phyloP scores from a whole-genome alignment of 2,888 invertebrate genomes.

The Atrina japonica region DNA sequence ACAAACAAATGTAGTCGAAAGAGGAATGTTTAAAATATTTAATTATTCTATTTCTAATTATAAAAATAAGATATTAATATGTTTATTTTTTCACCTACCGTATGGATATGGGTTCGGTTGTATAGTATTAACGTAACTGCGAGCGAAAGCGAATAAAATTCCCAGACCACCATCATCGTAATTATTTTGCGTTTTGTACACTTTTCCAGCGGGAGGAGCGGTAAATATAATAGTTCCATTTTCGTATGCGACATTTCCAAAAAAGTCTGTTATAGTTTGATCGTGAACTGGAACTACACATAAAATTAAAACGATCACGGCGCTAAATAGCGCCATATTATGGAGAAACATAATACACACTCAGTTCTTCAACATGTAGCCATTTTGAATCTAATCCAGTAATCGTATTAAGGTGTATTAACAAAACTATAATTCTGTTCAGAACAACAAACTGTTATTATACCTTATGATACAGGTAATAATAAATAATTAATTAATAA shows the following conservation, averaged over 20 bases:
- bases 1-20: too few relatives aligned
- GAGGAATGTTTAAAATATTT: neutral
- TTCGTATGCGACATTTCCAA: constrained; percentile 60
- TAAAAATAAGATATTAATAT: too few relatives aligned
- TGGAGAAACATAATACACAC: too few relatives aligned
- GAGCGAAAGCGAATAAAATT: constrained; percentile 55
- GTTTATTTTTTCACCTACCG: constrained; percentile 61
- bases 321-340: too few relatives aligned
- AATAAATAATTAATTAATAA: too few relatives aligned
- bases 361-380: too few relatives aligned
- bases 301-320: too few relatives aligned
- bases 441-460: too few relatives aligned
- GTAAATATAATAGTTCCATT: constrained; percentile 63
- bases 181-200: constrained; percentile 52
- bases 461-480: too few relatives aligned
- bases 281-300: neutral
- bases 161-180: constrained; percentile 60
- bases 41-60: neutral
- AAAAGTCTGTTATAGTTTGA: constrained; percentile 51
- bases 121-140: constrained; percentile 66
- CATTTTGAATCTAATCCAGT: too few relatives aligned
- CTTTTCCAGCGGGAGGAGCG: constrained; percentile 53
- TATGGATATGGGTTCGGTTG: constrained; percentile 63
- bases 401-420: too few relatives aligned
- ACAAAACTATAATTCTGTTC: too few relatives aligned